A percentile compares a stretch with the other conserved stretches of the same genome.
Conservation (phyloP, 2,113 vertebrate genomes). For the Neomonachus schauinslandi region DNA sequence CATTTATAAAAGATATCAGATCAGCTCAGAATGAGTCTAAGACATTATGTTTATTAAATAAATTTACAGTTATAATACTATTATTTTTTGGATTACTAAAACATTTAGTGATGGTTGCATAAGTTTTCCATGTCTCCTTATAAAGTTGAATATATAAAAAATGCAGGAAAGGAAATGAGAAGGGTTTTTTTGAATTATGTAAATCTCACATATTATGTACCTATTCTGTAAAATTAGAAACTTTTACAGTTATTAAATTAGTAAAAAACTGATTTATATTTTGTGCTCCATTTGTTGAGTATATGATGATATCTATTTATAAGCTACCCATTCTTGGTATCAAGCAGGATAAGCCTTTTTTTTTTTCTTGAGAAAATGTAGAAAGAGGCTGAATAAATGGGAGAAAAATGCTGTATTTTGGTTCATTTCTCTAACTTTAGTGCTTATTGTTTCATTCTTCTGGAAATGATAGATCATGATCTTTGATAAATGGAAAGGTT, state of each 20-base stretch:
- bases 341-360: not conserved
- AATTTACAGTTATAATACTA: not conserved
- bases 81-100: not conserved
- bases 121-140: not conserved
- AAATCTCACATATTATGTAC: not conserved
- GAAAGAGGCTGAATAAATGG: not conserved
- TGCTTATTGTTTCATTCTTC: not conserved
- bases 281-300: not conserved
- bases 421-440: not conserved
- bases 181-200: not conserved
- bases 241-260: not conserved
- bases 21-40: not conserved
- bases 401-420: not conserved
- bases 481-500: not conserved
- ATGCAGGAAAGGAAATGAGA: not conserved
- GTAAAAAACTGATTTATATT: not conserved
- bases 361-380: not conserved
- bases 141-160: not conserved
- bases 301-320: not conserved
- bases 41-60: constrained; percentile 19
- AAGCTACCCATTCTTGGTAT: not conserved
- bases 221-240: not conserved
- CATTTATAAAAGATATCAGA: not conserved
- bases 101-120: not conserved
- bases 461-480: not conserved